phyloP scores from a whole-genome alignment of 1,140 invertebrate species.

The fruit fly (Drosophila melanogaster) region DNA sequence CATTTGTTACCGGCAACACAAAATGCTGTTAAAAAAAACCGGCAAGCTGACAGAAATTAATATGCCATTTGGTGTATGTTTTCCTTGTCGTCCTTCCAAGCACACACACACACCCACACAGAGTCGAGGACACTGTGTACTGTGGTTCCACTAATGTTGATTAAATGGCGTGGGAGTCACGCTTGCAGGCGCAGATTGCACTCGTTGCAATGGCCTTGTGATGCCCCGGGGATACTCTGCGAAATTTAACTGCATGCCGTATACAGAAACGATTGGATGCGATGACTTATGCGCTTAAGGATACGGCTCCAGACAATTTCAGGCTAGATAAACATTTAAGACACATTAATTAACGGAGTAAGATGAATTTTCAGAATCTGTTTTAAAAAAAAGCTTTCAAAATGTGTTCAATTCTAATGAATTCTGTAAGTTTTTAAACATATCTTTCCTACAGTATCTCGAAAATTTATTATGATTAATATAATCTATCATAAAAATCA shows the following conservation, averaged over 20 bases:
- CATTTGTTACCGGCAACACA: slow-evolving; percentile 45
- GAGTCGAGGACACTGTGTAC: neutral
- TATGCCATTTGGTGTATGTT: slow-evolving; percentile 57
- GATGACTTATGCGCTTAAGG: slow-evolving; percentile 3
- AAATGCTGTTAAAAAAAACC: slow-evolving; percentile 44
- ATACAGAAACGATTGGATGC: slow-evolving; percentile 8
- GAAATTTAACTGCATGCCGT: slow-evolving; percentile 15
- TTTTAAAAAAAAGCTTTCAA: no score
- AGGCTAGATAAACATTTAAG: neutral
- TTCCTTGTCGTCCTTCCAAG: slow-evolving; percentile 1
- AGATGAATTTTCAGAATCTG: neutral
- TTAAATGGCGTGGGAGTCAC: slow-evolving; percentile 67
- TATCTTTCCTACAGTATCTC: neutral
- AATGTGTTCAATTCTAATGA: no score
- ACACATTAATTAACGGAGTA: neutral
- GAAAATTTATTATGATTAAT: neutral
- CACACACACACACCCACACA: slow-evolving; percentile 8
- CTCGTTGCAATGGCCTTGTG: slow-evolving; percentile 34
- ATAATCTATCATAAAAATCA: neutral
- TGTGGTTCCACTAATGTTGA: slow-evolving; percentile 70
- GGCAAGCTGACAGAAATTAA: slow-evolving; percentile 61
- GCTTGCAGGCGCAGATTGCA: slow-evolving; percentile 51
- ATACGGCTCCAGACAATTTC: neutral
- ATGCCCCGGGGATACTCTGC: slow-evolving; percentile 24
- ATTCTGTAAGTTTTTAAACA: no score